phyloP scores from a whole-genome alignment of 2,113 vertebrate genomes.

The Tamias sibiricus region DNA sequence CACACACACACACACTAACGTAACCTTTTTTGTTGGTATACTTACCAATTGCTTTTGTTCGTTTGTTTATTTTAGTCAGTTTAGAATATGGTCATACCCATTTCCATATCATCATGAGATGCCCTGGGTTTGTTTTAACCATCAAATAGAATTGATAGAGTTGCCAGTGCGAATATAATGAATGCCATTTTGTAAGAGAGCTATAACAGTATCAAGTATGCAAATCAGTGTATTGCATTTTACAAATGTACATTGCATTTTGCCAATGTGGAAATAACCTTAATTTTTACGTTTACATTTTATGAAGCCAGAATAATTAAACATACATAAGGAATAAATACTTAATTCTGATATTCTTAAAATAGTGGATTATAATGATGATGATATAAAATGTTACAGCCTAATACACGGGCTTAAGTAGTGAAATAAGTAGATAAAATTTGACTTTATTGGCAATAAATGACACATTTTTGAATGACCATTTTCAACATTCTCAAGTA shows the following conservation, averaged over 20 bases:
- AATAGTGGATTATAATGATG: background rate
- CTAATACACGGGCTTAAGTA: background rate
- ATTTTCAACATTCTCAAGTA: background rate
- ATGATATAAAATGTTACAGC: background rate
- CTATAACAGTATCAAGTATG: background rate
- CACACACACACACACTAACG: background rate
- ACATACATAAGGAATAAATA: background rate
- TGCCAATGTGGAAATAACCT: background rate
- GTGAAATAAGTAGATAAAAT: background rate
- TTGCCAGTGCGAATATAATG: background rate
- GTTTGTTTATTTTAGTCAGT: background rate
- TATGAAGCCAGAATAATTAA: background rate
- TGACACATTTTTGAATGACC: background rate
- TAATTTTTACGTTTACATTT: background rate
- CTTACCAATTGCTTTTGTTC: background rate
- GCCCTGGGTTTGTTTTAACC: background rate
- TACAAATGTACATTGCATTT: background rate
- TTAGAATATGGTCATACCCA: background rate
- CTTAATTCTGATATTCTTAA: background rate
- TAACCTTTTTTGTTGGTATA: background rate
- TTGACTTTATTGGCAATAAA: background rate
- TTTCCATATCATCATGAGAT: background rate
- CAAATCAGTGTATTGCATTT: background rate
- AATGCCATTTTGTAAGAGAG: background rate
- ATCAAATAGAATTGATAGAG: background rate